phyloP scores from a whole-genome alignment of 2,113 vertebrate genomes.

The Hippolais icterina region DNA sequence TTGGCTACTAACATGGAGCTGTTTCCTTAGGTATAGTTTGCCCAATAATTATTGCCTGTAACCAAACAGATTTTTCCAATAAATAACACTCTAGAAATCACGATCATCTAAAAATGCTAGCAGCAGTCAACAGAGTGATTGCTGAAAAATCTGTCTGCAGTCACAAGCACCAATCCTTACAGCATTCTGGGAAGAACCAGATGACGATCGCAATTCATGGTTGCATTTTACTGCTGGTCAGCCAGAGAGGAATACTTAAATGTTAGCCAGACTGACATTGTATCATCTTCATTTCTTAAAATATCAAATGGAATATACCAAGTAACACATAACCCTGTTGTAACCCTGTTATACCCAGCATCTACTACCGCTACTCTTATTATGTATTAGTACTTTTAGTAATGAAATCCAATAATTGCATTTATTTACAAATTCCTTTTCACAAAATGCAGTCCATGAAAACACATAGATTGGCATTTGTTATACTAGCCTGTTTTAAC shows the following conservation, averaged over 20 bases:
- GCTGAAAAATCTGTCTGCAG: neutral
- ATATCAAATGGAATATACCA: neutral
- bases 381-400: neutral
- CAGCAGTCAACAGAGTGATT: neutral
- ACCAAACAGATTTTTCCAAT: neutral
- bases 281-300: neutral
- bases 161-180: neutral
- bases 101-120: neutral
- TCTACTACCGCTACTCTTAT: neutral
- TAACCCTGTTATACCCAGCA: neutral
- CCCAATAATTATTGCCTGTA: neutral
- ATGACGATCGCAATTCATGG: neutral
- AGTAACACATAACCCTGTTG: neutral
- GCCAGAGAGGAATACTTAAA: neutral
- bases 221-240: neutral
- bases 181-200: neutral
- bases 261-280: neutral
- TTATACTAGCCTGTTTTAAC: neutral
- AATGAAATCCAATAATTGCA: neutral
- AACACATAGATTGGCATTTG: neutral
- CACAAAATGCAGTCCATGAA: neutral
- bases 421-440: neutral
- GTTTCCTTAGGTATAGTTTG: neutral
- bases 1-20: neutral
- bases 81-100: neutral